phyloP scores from a whole-genome alignment of 2,888 invertebrate genomes.

The Gibbula magus region DNA sequence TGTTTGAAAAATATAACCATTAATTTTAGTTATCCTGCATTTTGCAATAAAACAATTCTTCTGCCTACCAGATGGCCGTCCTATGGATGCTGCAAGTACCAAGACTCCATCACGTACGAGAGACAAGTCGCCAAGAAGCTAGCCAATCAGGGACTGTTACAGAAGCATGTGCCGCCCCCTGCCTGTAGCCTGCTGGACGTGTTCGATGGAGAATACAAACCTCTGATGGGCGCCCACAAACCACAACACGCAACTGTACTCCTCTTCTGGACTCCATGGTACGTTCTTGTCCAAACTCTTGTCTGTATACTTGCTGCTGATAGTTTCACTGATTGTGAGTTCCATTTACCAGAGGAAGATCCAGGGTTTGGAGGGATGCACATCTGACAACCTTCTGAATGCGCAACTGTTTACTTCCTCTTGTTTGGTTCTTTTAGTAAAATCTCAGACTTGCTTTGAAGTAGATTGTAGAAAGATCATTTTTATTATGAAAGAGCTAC shows the following conservation, averaged over 20 bases:
- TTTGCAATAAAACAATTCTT: neutral
- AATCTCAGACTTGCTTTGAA: too few species aligned
- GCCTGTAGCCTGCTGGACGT: conserved; percentile 69
- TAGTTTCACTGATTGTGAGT: too few species aligned
- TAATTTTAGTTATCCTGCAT: neutral
- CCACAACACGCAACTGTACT: conserved; percentile 68
- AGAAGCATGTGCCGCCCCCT: conserved; percentile 69
- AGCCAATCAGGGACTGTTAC: conserved; percentile 72
- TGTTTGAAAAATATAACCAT: too few species aligned
- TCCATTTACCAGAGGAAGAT: too few species aligned
- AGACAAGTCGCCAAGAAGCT: conserved; percentile 67
- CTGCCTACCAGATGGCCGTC: conserved; percentile 64
- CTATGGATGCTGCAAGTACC: conserved; percentile 71
- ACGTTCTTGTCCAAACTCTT: conserved; percentile 28
- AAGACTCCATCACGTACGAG: conserved; percentile 67
- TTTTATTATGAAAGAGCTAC: too few species aligned
- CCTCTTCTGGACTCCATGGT: conserved; percentile 75
- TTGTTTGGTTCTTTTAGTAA: too few species aligned
- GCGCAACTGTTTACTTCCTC: too few species aligned
- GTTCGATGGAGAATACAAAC: conserved; percentile 71
- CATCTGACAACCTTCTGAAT: too few species aligned
- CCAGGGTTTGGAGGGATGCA: too few species aligned
- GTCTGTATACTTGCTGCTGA: too few species aligned
- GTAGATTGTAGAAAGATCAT: too few species aligned
- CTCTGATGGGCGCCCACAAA: conserved; percentile 65